Evolutionary conservation across 2,113 vertebrate species (phyloP).

Genomic region (Myiozetetes cayanensis): DNA sequence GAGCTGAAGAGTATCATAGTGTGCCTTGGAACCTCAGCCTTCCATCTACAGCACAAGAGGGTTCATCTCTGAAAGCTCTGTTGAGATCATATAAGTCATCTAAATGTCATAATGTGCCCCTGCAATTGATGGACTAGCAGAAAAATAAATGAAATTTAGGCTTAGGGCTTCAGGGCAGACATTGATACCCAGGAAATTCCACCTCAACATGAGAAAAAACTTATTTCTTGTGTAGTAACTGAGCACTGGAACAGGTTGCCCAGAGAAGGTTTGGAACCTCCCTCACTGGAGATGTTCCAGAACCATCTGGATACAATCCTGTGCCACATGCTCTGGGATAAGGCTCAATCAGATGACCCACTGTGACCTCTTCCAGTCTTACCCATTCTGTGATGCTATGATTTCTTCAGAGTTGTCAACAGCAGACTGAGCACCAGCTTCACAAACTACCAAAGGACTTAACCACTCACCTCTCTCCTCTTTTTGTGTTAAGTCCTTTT

Average conservation of each 20-base stretch:
- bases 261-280: background rate
- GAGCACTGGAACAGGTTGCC: background rate
- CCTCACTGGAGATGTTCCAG: background rate
- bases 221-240: background rate
- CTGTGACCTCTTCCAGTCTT: background rate
- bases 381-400: background rate
- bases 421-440: background rate
- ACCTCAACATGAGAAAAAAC: background rate
- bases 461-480: background rate
- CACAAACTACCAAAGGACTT: background rate
- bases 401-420: background rate
- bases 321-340: background rate
- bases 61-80: background rate
- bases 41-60: rapidly evolving
- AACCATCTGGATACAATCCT: background rate
- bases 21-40: rapidly evolving
- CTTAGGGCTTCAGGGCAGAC: background rate
- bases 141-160: background rate
- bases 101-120: background rate
- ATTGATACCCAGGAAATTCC: background rate
- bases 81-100: background rate
- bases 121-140: background rate
- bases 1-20: rapidly evolving
- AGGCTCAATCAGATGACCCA: background rate
- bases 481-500: background rate